Evolutionary conservation across 2,797 vertebrate genomes (phyloP), one percentile per base, ranked within the genome.

Genomic region (Gadopsis marmoratus): DNA sequence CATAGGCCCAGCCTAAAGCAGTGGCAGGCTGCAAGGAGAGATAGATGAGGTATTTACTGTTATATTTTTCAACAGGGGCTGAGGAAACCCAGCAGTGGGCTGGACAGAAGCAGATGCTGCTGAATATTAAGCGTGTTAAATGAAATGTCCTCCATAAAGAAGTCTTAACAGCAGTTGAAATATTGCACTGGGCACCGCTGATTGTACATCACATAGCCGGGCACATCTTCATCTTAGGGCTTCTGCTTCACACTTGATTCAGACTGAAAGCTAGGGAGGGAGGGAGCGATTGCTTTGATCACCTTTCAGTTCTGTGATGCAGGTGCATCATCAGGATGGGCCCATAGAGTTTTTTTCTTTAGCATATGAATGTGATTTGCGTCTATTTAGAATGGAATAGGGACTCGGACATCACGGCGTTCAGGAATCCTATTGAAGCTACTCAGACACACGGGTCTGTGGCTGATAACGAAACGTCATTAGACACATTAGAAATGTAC

Each of bases 1-100:
- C 90, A 92, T 89, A 89, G 91, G 84, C 84, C 79, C 76, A 2
- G 87, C 82, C 86, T 79, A 66, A 76, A 91, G 88, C 90, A 45
- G 89, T 56, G 86, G 85, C 81, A 80, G 92, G 78, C 92, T 88
- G 88, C 81, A 37, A 72, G 69, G 74, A 75, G 67, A 92, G 91
- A 94, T 92, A 85, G 93, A 95, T 92, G 89, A 91, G 88, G 87
- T 88, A 89, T 93, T 91, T 93, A 82, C 70, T 33, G 83, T 87
- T 89, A 81, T 92, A 90, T 92, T 93, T 93, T 92, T 92, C 87
- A 92, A 64, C 74, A 0, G 82, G 74, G 78, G 73, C 76, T 47
- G 67, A 86, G 65, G 84, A 84, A 79, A 80, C 83, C 66, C 82
- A 82, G 84, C 56, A 70, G 84, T 53, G 53, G 68, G 88, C 84